Base-by-base conservation (phyloP, 2,113 vertebrate genomes). In the Rhombomys opimus region DNA sequence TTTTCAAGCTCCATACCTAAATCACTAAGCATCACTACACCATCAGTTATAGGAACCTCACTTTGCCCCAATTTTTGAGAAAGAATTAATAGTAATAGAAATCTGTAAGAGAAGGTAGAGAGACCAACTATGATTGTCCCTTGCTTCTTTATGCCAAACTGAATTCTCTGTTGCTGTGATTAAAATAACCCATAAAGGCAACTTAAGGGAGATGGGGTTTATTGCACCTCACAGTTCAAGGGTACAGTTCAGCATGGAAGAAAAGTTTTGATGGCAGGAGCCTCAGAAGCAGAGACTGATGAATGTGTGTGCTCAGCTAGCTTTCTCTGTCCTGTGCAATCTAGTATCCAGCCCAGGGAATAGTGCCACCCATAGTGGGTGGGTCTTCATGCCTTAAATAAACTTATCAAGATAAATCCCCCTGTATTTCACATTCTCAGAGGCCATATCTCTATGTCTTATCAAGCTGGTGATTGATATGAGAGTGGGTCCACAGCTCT, bases 401-500 rank as follows among this genome's bases (percentile, higher is more conserved):
- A 67, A 32, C 41, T 35, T 4, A 50, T 1, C 2, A 68, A 68
- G 15, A 35, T 35, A 52, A 46, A 46, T 46, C 9, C 1, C 27
- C 2, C 15, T 50, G 9, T 1, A 13, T 27, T 41, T 7, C 63
- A 17, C 17, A 52, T 68, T 22, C 30, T 68, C 41, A 68, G 41
- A 87, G 18, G 17, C 63, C 17, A 27, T 84, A 61, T 63, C 13
- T 50, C 30, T 87, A 7, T 20, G 46, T 68, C 41, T 52, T 22
- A 86, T 0, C 63, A 35, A 18, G 63, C 68, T 87, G 41, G 68
- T 13, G 18, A 50, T 7, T 67, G 17, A 50, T 2, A 52, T 46
- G 1, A 17, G 2, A 38, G 7, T n/a, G n/a, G 9, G 12, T 59
- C 7, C 11, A 2, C 1, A 12, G 18, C 35, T 30, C 0, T 38